Evolutionary conservation across 1,140 invertebrate genomes (phyloP).

Genomic region (Oreohelix idahoensis): DNA sequence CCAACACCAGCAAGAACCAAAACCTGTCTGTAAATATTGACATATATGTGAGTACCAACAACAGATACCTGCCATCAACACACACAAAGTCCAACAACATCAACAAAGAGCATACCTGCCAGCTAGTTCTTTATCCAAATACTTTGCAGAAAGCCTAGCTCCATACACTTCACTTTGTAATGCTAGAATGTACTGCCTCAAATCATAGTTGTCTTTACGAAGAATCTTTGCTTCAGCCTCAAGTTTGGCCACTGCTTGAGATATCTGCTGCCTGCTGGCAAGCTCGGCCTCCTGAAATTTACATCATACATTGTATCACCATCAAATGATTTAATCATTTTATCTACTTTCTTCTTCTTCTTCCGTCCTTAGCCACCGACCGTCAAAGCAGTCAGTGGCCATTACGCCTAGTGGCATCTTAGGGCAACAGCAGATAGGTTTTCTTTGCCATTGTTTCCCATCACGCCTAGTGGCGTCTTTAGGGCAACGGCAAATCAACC

Average conservation of each 20-base stretch:
- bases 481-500: too few relatives aligned
- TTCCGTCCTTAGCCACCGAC: too few relatives aligned
- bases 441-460: too few relatives aligned
- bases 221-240: slow-evolving; percentile 80
- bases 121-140: slow-evolving; percentile 88
- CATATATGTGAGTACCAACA: neutral
- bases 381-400: too few relatives aligned
- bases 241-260: slow-evolving; percentile 70
- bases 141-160: slow-evolving; percentile 86
- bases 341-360: too few relatives aligned
- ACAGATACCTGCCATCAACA: neutral
- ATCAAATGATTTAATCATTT: too few relatives aligned
- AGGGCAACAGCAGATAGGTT: too few relatives aligned
- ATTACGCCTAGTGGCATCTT: too few relatives aligned
- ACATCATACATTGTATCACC: too few relatives aligned
- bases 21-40: too few relatives aligned
- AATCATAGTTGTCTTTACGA: slow-evolving; percentile 80
- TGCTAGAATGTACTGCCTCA: slow-evolving; percentile 81
- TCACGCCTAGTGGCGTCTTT: too few relatives aligned
- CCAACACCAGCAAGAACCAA: too few relatives aligned
- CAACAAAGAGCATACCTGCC: slow-evolving; percentile 75
- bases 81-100: neutral
- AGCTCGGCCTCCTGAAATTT: slow-evolving; percentile 73
- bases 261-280: slow-evolving; percentile 70
- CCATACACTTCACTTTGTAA: slow-evolving; percentile 88